Evolutionary conservation across 2,797 vertebrate species (phyloP).

Genomic region (Centropyge bicolor): DNA sequence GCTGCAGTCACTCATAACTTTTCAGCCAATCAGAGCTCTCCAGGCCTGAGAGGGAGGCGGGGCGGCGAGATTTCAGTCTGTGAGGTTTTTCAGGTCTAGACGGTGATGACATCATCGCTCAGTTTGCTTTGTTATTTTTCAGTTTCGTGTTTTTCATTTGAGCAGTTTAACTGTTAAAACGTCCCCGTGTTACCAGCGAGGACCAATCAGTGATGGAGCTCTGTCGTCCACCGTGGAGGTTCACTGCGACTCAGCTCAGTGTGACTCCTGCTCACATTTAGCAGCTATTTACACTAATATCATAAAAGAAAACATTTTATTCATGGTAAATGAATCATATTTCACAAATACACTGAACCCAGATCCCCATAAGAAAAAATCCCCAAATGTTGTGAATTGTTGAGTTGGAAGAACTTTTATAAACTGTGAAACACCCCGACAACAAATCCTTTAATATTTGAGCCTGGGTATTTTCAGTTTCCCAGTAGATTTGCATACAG

Average conservation of each 20-base stretch:
- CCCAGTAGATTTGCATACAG: no score
- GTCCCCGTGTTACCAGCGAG: background rate
- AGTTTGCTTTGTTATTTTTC: background rate
- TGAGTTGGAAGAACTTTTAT: no score
- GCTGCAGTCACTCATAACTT: background rate
- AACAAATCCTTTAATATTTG: no score
- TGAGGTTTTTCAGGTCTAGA: conserved; percentile 1
- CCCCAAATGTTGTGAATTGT: no score
- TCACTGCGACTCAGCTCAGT: background rate
- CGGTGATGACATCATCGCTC: background rate
- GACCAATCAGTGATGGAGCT: background rate
- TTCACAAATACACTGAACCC: no score
- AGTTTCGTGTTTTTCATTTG: background rate
- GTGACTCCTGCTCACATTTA: background rate
- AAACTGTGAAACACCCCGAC: no score
- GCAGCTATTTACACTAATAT: no score
- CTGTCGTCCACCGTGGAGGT: background rate
- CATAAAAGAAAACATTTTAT: no score
- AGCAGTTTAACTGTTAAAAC: background rate
- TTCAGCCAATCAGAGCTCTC: conserved; percentile 45
- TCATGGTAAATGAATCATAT: no score
- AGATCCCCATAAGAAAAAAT: no score
- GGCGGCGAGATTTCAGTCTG: background rate
- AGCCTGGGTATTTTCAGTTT: no score
- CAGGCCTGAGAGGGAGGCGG: background rate